A percentile compares a stretch with the other conserved stretches of the same genome.
phyloP scores from a whole-genome alignment of 2,797 vertebrate species.

The Premnoplex brunnescens region DNA sequence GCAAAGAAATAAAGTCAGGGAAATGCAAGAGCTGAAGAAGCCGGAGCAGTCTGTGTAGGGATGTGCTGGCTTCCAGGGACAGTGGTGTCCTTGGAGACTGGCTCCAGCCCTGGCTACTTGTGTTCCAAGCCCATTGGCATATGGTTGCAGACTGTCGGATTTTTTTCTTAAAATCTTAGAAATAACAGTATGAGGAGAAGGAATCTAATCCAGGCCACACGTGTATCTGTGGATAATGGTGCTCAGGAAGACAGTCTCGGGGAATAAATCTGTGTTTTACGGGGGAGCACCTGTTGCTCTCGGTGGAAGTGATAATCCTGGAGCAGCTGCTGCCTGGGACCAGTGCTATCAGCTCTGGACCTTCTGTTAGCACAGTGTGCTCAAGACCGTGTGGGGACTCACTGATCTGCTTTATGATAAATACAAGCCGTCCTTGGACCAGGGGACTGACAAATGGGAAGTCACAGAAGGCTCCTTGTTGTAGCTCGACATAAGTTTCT shows the following conservation, averaged over 20 bases:
- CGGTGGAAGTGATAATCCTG: not conserved
- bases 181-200: not conserved
- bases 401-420: not conserved
- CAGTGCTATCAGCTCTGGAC: not conserved
- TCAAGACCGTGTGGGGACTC: not conserved
- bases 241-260: not conserved
- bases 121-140: not conserved
- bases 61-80: not conserved
- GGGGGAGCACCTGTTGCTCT: not conserved
- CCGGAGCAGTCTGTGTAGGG: not conserved
- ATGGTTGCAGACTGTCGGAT: not conserved
- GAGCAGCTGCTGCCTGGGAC: conserved; percentile 7
- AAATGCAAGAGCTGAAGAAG: not conserved
- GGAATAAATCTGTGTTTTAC: not conserved
- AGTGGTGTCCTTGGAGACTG: not conserved
- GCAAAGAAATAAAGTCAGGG: not conserved
- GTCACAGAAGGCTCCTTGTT: not conserved
- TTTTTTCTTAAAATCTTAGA: not conserved
- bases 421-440: not conserved
- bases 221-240: not conserved
- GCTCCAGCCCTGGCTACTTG: not conserved
- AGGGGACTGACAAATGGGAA: not conserved
- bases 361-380: not conserved
- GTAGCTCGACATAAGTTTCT: not conserved
- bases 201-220: not conserved